These are phyloP conservation scores for Acromyrmex charruanus DNA, from an alignment of 1,140 invertebrate genomes.

Conservation along the genomic window DNA sequence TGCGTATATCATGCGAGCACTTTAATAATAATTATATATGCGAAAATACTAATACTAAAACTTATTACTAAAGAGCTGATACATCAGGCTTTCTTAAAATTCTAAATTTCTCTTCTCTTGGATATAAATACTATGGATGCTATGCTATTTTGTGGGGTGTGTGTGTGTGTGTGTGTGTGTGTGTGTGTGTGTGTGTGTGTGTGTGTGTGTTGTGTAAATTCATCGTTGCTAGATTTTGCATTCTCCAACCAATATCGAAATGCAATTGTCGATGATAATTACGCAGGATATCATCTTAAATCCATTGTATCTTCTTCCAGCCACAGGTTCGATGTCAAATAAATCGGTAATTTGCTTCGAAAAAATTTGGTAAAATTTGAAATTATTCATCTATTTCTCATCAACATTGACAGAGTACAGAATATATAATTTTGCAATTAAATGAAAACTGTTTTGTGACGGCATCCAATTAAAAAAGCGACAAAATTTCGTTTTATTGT, in stretches of 20 bases:
- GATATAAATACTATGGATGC: constrained; percentile 13
- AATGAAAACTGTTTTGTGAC: background rate
- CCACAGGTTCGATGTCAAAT: background rate
- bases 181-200: too few relatives aligned
- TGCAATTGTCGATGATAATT: background rate
- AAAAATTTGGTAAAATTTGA: constrained; percentile 1
- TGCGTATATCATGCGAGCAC: background rate
- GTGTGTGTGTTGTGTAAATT: background rate
- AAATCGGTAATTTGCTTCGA: background rate
- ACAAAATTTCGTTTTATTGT: background rate
- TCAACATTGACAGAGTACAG: background rate
- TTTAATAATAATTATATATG: background rate
- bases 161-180: too few relatives aligned
- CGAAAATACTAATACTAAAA: background rate
- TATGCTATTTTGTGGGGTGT: background rate
- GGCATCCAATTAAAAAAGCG: background rate
- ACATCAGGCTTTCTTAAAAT: background rate
- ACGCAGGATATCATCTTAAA: background rate
- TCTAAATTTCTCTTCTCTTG: constrained; percentile 2
- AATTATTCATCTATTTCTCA: background rate
- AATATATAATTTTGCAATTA: constrained; percentile 6
- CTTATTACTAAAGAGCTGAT: constrained; percentile 26
- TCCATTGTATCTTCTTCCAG: background rate
- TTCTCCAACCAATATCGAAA: constrained; percentile 20
- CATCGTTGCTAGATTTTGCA: background rate